Base-by-base conservation (phyloP, 2,888 invertebrate genomes). In the Aspidiotus destructor region DNA sequence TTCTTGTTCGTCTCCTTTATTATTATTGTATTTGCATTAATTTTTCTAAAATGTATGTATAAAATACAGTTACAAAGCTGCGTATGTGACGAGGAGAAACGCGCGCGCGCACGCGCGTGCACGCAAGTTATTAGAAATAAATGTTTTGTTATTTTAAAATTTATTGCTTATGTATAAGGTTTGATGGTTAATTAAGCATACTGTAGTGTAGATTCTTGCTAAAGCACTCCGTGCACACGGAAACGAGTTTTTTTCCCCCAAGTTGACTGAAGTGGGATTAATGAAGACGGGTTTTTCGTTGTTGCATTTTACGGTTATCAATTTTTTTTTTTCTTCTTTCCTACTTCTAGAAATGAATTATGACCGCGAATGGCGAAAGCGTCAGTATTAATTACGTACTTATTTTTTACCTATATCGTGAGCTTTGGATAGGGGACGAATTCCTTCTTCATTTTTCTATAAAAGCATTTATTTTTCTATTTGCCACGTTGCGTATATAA, bases 141-240 rank as follows among this genome's bases (percentile, higher is more conserved):
- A 48, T 48, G 48, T 48, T 48, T 48, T 48, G 48, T 48, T 48
- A 48, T 48, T 48, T 48, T 48, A 11, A 48, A 48, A 48, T 48
- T 48, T 48, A 48, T 48, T n/a, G 48, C 48, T 13, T 48, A 13
- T 48, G n/a, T 48, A 48, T 11, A 57, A 11, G 53, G 53, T 63
- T 63, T 48, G 63, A 63, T 63, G 52, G 63, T 63, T 63, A 63
- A 63, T 63, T 63, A 63, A 52, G 63, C 52, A 63, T 62, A 28
- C 28, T n/a, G 11, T 48, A 63, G 41, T 63, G 53, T 63, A 41
- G 63, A 53, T 63, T 63, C 63, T 53, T 53, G 63, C 63, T 52
- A 48, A 52, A n/a, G n/a, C 52, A 52, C 52, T 13, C 52, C 52
- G 52, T 17, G 40, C 63, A 16, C n/a, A 40, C 41, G 15, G 63